Percentiles rank a stretch among this genome's conserved stretches.
Conservation (phyloP, 2,888 invertebrate species). For the Eugnorisma glareosa region DNA sequence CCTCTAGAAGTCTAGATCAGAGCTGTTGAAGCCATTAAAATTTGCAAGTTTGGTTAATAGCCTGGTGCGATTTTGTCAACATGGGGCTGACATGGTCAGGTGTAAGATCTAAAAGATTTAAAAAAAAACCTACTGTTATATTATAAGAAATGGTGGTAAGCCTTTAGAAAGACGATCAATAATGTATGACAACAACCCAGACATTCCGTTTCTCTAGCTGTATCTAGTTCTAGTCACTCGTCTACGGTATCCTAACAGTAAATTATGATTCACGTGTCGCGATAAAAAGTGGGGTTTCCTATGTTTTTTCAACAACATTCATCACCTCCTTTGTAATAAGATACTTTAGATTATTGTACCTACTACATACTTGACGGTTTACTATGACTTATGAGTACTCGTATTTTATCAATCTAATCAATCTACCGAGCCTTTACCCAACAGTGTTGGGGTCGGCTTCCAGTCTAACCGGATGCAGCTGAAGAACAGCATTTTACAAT, state of each 20-base stretch:
- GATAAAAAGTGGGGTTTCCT: constrained; percentile 57
- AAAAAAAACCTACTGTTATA: background rate
- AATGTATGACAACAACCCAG: background rate
- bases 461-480: background rate
- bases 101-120: background rate
- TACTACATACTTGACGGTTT: background rate
- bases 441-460: background rate
- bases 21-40: background rate
- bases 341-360: constrained; percentile 9
- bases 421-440: background rate
- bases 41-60: background rate
- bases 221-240: constrained; percentile 9
- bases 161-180: background rate
- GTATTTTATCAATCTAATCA: background rate
- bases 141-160: background rate
- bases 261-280: constrained; percentile 26
- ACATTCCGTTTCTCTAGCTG: background rate
- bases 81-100: background rate
- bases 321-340: constrained; percentile 18
- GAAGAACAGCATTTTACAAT: background rate
- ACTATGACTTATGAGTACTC: background rate
- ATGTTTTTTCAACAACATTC: constrained; percentile 37
- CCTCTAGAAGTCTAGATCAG: too few relatives aligned
- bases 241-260: constrained; percentile 38
- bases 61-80: background rate